These are phyloP conservation scores for Stenodema calcarata DNA, from an alignment of 2,888 invertebrate species.

Conservation along the genomic window DNA sequence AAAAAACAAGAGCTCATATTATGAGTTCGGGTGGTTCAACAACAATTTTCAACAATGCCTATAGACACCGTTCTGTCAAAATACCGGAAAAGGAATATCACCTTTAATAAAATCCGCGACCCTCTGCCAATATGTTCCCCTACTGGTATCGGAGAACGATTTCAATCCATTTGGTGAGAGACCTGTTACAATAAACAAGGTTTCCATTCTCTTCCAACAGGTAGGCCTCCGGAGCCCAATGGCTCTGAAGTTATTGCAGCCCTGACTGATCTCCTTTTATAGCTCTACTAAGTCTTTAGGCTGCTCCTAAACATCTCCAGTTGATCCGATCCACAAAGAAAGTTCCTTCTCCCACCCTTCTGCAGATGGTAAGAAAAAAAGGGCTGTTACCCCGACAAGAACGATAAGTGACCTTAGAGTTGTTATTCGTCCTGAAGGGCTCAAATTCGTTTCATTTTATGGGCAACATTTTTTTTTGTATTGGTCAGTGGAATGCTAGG, in stretches of 20 bases:
- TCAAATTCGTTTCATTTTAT: not conserved
- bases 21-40: not conserved
- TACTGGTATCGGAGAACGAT: slow-evolving; percentile 6
- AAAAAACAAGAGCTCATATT: not conserved
- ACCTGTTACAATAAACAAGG: slow-evolving; percentile 26
- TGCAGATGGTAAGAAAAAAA: not conserved
- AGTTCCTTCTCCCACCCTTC: not conserved
- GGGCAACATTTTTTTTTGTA: not conserved
- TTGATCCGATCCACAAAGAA: slow-evolving; percentile 1
- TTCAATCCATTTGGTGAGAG: slow-evolving; percentile 20
- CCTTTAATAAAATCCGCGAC: not conserved
- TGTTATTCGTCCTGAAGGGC: not conserved
- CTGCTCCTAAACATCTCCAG: not conserved
- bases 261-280: slow-evolving; percentile 29
- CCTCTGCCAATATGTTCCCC: not conserved
- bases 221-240: slow-evolving; percentile 16
- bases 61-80: not conserved
- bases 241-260: slow-evolving; percentile 32
- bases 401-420: not conserved
- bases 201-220: not conserved
- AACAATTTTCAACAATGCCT: not conserved
- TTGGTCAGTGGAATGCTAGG: too few species aligned
- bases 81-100: not conserved
- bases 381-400: not conserved
- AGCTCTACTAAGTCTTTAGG: slow-evolving; percentile 13